Evolutionary conservation across 1,140 invertebrate species (phyloP), one percentile per base, ranked within the genome.

Genomic region (Drosophila nigrodunni): DNA sequence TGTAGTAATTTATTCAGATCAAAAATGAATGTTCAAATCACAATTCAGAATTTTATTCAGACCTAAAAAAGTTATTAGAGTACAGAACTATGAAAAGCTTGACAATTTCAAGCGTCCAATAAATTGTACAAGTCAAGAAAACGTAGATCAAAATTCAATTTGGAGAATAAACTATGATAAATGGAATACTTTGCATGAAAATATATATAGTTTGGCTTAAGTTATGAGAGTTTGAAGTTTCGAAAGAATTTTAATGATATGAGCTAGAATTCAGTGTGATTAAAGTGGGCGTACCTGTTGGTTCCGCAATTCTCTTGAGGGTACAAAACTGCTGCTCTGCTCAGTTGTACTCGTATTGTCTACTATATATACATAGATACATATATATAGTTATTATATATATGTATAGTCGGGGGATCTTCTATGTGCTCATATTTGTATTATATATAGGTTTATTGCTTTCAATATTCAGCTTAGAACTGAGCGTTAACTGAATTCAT

Each of bases 281-380:
- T 3, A n/a, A 3, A 30, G 25, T 30, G 61, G 43, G 55, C 69
- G 35, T 82, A 90, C 88, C 87, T 90, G 74, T 90, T 86, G 88
- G 88, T 83, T 90, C 88, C 76, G 88, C 88, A 90, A 90, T 87
- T 90, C 88, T 83, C 88, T 90, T 58, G 76, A 78, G 50, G 69
- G 62, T 87, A 87, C 67, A 76, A 78, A 78, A 71, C 71, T 75
- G 71, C 61, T 68, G 60, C n/a, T 52, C 25, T 64, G 62, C 57
- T 73, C 70, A 74, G 75, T 87, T 79, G 55, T 68, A 52, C 61
- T 64, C 37, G 54, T 60, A 71, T 77, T 73, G 41, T 54, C 65
- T 80, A 50, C 72, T 47, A 68, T 64, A 62, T 52, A 65, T n/a
- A 76, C 18, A 44, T 62, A 46, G 37, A 47, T 37, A 15, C 7